These are phyloP conservation scores for Diadophis punctatus DNA, from an alignment of 2,113 vertebrate species.

Conservation along the genomic window DNA sequence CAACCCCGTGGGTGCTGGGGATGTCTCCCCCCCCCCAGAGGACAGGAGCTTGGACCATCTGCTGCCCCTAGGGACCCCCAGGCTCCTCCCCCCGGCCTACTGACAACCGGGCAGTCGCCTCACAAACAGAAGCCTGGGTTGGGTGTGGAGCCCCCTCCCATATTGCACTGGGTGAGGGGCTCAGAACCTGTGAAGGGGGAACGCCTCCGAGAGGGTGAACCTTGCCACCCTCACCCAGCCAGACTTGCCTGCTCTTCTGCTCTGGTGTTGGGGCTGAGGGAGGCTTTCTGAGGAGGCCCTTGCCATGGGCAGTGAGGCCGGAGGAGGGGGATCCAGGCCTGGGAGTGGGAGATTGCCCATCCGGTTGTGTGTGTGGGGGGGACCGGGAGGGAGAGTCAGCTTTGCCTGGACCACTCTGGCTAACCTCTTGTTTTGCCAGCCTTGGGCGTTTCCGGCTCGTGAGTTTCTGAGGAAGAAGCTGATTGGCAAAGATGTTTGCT, in stretches of 20 bases:
- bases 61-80: too few relatives aligned
- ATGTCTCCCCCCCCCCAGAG: neutral
- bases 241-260: neutral
- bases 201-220: neutral
- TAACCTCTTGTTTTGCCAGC: slow-evolving; percentile 61
- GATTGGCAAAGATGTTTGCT: slow-evolving; percentile 97
- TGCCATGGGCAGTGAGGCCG: fast-evolving
- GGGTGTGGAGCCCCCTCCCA: neutral
- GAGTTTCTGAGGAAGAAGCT: slow-evolving; percentile 95
- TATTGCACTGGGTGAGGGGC: neutral
- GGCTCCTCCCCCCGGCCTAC: too few relatives aligned
- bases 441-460: slow-evolving; percentile 93
- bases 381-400: neutral
- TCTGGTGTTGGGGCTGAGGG: neutral
- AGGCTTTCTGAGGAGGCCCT: neutral
- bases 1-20: neutral
- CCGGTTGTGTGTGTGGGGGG: too few relatives aligned
- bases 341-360: neutral
- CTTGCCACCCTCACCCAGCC: neutral
- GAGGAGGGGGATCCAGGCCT: neutral
- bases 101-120: neutral
- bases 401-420: neutral
- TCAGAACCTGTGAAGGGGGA: neutral
- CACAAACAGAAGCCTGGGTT: neutral
- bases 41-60: neutral